Base-by-base conservation (phyloP, 2,113 vertebrate genomes). In the Morone chrysops region DNA sequence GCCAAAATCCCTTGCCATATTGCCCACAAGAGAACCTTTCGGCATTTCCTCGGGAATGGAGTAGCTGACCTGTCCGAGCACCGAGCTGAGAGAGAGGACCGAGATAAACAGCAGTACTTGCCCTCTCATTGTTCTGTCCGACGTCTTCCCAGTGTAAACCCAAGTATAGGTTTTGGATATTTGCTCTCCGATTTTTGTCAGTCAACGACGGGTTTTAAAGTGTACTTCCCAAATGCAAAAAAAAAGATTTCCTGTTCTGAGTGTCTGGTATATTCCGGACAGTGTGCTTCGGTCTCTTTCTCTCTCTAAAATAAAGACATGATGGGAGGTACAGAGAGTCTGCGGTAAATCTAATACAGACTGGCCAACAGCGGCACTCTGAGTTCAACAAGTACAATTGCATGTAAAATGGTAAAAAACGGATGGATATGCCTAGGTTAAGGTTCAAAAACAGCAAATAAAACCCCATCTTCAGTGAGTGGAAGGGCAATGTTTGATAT, bases 21-120 rank as follows among this genome's bases (percentile, higher is more conserved):
- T 90, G 13, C 90, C 90, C 5, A 91, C 81, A 0, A 91, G 38
- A 53, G 86, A 90, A 6, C 88, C 88, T 81, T 75, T 85, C 1
- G 88, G 25, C 88, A 91, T 83, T 87, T 91, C 90, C 47, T 91
- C 90, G 0, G 86, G 86, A 67, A 91, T 81, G 0, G 90, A 86
- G 57, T 91, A 91, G 70, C 86, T 90, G 82, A 90, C 88, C 60
- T 91, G 75, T 47, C 89, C 88, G 38, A 66, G 18, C 51, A 75
- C 88, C 57, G 71, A 73, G 59, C 77, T 22, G 51, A 87, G 36
- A 13, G 22, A 80, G 14, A 87, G 60, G 36, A 88, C 17, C 56
- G 38, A 80, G 6, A 90, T 79, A 86, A 87, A 72, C 69, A 85
- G 40, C 72, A 90, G 68, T 74, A 85, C 81, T 72, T 67, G 78